Evolutionary conservation across 1,140 invertebrate species (phyloP).

Genomic region (Drosophila repletoides): DNA sequence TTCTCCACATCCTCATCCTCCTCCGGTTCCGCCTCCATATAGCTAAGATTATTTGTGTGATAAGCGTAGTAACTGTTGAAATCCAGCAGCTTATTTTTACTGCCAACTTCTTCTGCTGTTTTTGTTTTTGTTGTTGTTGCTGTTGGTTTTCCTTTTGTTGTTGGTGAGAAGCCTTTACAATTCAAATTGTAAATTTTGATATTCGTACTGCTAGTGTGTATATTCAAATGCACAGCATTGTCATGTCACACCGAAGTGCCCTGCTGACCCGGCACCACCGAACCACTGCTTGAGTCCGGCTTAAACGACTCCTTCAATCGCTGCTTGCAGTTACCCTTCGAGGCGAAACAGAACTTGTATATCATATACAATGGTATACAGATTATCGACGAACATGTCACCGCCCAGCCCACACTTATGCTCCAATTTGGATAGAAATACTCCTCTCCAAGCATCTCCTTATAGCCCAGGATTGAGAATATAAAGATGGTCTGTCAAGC

Average conservation of each 20-base stretch:
- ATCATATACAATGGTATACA: conserved; percentile 95
- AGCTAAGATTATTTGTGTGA: conserved; percentile 76
- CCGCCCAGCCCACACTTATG: conserved; percentile 93
- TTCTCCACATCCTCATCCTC: conserved; percentile 3
- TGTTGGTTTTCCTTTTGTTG: conserved; percentile 52
- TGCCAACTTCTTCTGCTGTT: conserved; percentile 7
- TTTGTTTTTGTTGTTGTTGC: conserved; percentile 44
- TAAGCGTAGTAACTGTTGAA: conserved; percentile 69
- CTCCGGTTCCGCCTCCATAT: conserved; percentile 20
- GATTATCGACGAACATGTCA: conserved; percentile 95
- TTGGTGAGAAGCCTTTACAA: conserved; percentile 75
- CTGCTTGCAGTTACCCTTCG: conserved; percentile 85
- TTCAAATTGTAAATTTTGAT: conserved; percentile 66
- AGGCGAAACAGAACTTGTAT: conserved; percentile 89
- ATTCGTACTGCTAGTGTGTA: conserved; percentile 58
- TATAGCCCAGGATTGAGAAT: conserved; percentile 93
- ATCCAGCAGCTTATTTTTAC: conserved; percentile 35
- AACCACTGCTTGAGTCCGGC: conserved; percentile 61
- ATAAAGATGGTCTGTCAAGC: conserved; percentile 92
- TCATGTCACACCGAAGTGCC: conserved; percentile 82
- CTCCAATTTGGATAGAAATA: conserved; percentile 96
- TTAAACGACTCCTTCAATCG: conserved; percentile 65
- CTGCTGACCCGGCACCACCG: conserved; percentile 78
- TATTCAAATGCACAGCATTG: conserved; percentile 66
- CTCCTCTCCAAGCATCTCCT: conserved; percentile 93